These are phyloP conservation scores for Harpalus rufipes DNA, from an alignment of 2,888 invertebrate species.

Conservation along the genomic window DNA sequence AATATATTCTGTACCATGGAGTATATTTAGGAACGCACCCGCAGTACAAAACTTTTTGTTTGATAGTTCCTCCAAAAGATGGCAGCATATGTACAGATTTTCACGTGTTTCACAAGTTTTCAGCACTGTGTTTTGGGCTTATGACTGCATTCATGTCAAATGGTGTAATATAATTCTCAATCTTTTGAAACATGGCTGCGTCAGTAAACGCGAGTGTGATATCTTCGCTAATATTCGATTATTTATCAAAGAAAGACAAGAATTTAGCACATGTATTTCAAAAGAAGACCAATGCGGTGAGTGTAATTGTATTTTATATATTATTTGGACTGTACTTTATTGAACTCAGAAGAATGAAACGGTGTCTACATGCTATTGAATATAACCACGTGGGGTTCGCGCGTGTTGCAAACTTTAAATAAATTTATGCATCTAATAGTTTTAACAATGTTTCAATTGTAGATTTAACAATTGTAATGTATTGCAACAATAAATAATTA, in stretches of 20 bases:
- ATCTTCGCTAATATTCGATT: constrained; percentile 83
- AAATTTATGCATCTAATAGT: neutral
- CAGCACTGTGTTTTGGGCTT: neutral
- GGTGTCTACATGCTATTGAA: constrained; percentile 12
- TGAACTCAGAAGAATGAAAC: constrained; percentile 5
- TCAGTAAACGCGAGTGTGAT: constrained; percentile 75
- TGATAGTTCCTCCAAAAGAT: too few relatives aligned
- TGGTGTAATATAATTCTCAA: neutral
- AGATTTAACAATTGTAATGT: constrained; percentile 9
- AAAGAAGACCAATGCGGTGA: constrained; percentile 87
- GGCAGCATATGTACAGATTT: too few relatives aligned
- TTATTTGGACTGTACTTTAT: neutral
- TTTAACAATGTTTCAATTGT: constrained; percentile 11
- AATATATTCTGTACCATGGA: too few relatives aligned
- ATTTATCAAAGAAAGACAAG: constrained; percentile 82
- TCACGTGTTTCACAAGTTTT: too few relatives aligned
- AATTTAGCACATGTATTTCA: constrained; percentile 84
- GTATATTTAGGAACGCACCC: too few relatives aligned
- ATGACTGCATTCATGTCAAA: neutral
- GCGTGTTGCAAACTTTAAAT: constrained; percentile 30
- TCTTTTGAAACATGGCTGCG: constrained; percentile 77
- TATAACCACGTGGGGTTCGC: constrained; percentile 68
- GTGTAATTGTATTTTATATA: constrained; percentile 73
- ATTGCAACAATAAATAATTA: constrained; percentile 4
- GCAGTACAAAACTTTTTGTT: too few relatives aligned